phyloP scores from a whole-genome alignment of 2,113 vertebrate genomes.

The Coptodon rendalli region DNA sequence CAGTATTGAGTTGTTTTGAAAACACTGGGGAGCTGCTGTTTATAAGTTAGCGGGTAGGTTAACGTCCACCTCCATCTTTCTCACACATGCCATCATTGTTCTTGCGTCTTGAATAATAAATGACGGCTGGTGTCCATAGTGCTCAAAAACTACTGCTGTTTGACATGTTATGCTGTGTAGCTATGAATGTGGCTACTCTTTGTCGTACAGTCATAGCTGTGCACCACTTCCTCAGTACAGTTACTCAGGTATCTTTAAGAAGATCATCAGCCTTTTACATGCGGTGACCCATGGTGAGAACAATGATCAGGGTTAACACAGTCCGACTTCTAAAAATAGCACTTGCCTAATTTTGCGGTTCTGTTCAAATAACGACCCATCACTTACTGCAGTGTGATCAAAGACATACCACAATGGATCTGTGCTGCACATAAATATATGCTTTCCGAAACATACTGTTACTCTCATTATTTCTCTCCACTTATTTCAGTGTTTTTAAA shows the following conservation, averaged over 20 bases:
- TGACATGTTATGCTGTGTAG: constrained; percentile 23
- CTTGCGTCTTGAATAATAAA: not conserved
- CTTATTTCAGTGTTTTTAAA: constrained; percentile 1
- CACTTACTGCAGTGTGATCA: not conserved
- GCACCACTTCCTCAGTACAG: constrained; percentile 54
- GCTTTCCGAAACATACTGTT: constrained; percentile 22
- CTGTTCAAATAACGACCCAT: not conserved
- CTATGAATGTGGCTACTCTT: constrained; percentile 38
- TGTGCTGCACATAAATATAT: constrained; percentile 2
- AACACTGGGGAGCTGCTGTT: constrained; percentile 31
- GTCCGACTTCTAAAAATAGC: not conserved
- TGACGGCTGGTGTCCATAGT: constrained; percentile 20
- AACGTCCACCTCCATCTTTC: constrained; percentile 21
- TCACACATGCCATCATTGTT: constrained; percentile 28
- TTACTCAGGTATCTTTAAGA: constrained; percentile 66
- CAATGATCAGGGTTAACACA: not conserved
- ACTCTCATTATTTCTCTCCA: not conserved
- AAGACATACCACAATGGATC: not conserved
- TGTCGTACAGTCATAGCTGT: constrained; percentile 28
- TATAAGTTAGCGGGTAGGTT: not conserved
- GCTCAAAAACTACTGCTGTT: constrained; percentile 43
- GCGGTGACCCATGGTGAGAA: constrained; percentile 43
- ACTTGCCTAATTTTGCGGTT: not conserved
- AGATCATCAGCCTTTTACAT: constrained; percentile 53
- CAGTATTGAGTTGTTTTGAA: constrained; percentile 24